A percentile compares a stretch with the other conserved stretches of the same genome.
phyloP scores from a whole-genome alignment of 2,113 vertebrate species.

The Phrynocephalus versicolor region DNA sequence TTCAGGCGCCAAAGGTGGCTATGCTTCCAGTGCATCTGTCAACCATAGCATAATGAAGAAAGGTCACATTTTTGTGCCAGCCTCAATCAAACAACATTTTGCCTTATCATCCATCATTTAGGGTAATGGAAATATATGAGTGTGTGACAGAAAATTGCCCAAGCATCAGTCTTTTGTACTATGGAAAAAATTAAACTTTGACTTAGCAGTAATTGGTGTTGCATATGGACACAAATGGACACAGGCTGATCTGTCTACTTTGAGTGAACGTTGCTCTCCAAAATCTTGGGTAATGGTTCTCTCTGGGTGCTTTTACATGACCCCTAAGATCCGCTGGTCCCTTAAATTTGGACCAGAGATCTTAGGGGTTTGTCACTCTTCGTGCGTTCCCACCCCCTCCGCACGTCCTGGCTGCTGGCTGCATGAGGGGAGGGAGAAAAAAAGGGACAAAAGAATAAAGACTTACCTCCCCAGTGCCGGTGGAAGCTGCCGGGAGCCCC shows the following conservation, averaged over 20 bases:
- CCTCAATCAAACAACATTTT: neutral
- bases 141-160: neutral
- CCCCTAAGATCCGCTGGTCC: no score
- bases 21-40: neutral
- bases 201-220: fast-evolving
- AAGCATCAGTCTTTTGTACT: neutral
- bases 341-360: no score
- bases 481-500: no score
- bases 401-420: no score
- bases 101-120: neutral
- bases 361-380: no score
- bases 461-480: no score
- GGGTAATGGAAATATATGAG: neutral
- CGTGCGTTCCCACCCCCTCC: no score
- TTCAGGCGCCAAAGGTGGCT: slow-evolving; percentile 30
- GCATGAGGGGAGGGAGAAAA: no score
- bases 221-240: no score
- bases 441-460: neutral
- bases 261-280: neutral
- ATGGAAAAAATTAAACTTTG: neutral
- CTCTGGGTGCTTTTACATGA: no score
- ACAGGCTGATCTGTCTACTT: neutral
- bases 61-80: neutral
- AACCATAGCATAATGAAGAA: slow-evolving; percentile 21
- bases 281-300: no score